Conservation (phyloP, 2,113 vertebrate genomes). For the Onychostruthus taczanowskii region DNA sequence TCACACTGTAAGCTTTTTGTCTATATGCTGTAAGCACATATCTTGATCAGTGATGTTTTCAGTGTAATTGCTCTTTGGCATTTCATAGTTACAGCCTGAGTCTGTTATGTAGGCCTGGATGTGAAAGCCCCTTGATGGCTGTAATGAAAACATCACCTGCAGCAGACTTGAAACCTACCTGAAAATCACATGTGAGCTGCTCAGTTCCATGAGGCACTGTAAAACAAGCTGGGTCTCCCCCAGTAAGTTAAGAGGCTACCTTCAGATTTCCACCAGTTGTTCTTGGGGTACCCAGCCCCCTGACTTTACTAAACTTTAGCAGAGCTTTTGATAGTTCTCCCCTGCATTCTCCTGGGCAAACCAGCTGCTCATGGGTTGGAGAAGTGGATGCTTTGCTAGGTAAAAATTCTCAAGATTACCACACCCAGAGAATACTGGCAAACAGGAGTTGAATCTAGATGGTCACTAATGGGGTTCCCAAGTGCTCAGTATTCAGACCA, state of each 20-base stretch:
- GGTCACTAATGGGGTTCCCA: not conserved
- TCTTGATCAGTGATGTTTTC: not conserved
- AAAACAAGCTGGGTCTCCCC: too few relatives aligned
- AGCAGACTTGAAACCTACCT: not conserved
- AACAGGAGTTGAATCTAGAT: not conserved
- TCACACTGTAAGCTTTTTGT: not conserved
- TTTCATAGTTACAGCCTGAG: not conserved
- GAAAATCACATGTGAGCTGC: not conserved
- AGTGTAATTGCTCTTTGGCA: not conserved
- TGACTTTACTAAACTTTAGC: not conserved
- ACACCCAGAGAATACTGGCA: not conserved
- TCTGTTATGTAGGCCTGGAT: fast-evolving
- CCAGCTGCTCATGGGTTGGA: not conserved
- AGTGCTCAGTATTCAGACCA: not conserved
- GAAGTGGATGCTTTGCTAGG: not conserved
- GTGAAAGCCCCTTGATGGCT: not conserved
- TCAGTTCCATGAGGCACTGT: fast-evolving
- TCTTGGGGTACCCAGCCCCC: not conserved
- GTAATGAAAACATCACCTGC: not conserved
- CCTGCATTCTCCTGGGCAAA: not conserved
- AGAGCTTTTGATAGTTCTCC: not conserved
- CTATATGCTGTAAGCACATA: not conserved
- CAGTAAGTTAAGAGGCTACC: not conserved
- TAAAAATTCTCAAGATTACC: not conserved
- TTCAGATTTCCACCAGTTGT: not conserved